phyloP scores from a whole-genome alignment of 2,797 vertebrate genomes.

The Microctenopoma lineatum region DNA sequence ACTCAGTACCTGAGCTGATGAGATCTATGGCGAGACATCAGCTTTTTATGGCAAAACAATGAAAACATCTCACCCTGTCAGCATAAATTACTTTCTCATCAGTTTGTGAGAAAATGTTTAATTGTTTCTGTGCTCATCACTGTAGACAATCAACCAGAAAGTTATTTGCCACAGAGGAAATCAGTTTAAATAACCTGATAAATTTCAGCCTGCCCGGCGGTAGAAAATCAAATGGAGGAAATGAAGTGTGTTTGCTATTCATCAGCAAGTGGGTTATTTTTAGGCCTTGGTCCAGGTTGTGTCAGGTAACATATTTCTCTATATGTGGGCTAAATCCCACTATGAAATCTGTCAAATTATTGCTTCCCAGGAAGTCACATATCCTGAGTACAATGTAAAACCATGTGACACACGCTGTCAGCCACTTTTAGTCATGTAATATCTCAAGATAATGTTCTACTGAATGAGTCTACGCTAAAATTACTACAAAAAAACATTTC shows the following conservation, averaged over 20 bases:
- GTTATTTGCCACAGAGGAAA: constrained; percentile 61
- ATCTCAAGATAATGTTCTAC: background rate
- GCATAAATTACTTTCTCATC: constrained; percentile 42
- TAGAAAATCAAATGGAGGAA: constrained; percentile 73
- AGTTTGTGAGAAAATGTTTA: constrained; percentile 50
- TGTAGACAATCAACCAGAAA: constrained; percentile 59
- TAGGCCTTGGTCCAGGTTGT: constrained; percentile 51
- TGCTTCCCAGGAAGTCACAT: constrained; percentile 5
- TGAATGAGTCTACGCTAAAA: constrained; percentile 11
- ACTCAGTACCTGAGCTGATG: constrained; percentile 14
- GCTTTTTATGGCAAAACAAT: background rate
- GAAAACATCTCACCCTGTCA: no score
- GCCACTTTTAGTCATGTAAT: constrained; percentile 4
- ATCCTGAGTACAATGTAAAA: constrained; percentile 11
- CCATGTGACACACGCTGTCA: constrained; percentile 8
- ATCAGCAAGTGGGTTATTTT: constrained; percentile 73
- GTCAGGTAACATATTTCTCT: constrained; percentile 44
- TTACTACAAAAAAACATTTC: constrained; percentile 6
- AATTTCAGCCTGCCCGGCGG: constrained; percentile 53
- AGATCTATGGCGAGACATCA: constrained; percentile 24
- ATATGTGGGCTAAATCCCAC: constrained; percentile 1
- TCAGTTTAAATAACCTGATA: constrained; percentile 67
- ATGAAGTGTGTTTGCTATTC: constrained; percentile 68
- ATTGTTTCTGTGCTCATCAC: constrained; percentile 61
- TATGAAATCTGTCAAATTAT: constrained; percentile 8